phyloP scores from a whole-genome alignment of 2,888 invertebrate species.

The Leptopilina myrica region DNA sequence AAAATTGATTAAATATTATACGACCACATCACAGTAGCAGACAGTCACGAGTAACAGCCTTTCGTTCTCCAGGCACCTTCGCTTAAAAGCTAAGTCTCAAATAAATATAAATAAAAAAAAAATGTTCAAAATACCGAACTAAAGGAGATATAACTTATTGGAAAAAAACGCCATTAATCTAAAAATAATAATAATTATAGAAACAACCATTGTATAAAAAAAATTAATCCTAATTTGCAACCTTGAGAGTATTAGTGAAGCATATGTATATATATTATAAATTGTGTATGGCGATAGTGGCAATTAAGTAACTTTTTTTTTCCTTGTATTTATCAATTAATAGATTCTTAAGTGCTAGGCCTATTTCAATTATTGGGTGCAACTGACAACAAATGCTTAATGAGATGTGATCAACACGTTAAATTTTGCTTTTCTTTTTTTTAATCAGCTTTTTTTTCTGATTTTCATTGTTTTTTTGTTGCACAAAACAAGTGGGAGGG shows the following conservation, averaged over 20 bases:
- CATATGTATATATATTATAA: conserved; percentile 63
- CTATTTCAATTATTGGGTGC: conserved; percentile 61
- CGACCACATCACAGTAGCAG: conserved; percentile 73
- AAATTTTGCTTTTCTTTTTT: conserved; percentile 18
- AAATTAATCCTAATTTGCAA: conserved; percentile 66
- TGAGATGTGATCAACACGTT: conserved; percentile 40
- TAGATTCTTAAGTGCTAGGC: conserved; percentile 67
- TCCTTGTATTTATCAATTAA: conserved; percentile 39
- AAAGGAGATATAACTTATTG: conserved; percentile 23
- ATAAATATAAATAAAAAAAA: conserved; percentile 73
- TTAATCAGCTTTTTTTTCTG: background rate
- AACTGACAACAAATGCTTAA: conserved; percentile 65
- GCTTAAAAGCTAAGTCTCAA: conserved; percentile 70
- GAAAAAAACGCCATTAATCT: conserved; percentile 26
- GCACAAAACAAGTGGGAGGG: conserved; percentile 33
- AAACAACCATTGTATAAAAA: conserved; percentile 51
- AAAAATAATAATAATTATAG: conserved; percentile 47
- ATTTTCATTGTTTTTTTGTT: too few species aligned
- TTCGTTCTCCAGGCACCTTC: conserved; percentile 72
- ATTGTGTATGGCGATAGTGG: conserved; percentile 63
- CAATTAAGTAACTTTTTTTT: conserved; percentile 64
- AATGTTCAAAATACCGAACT: conserved; percentile 44
- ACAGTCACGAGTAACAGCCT: conserved; percentile 70
- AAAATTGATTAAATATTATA: conserved; percentile 69
- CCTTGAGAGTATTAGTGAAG: conserved; percentile 74